Evolutionary conservation across 2,888 invertebrate species (phyloP).

Genomic region (Xylocampa areola): DNA sequence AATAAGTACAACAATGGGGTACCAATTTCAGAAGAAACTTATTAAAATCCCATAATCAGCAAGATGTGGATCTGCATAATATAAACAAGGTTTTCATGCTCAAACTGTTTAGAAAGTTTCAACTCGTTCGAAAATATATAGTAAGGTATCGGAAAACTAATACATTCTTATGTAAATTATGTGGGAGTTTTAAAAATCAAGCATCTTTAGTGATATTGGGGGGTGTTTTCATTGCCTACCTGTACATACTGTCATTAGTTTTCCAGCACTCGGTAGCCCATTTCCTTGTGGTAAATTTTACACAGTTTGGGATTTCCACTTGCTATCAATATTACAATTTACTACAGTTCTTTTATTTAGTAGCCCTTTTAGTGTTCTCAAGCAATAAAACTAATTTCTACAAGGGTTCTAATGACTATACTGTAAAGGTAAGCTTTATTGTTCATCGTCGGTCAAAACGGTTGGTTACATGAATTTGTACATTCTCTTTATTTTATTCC

Average conservation of each 20-base stretch:
- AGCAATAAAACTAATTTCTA: not conserved
- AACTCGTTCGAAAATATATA: slow-evolving; percentile 19
- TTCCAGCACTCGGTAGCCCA: slow-evolving; percentile 20
- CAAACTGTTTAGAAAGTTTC: slow-evolving; percentile 15
- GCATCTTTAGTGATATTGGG: slow-evolving; percentile 17
- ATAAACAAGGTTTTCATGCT: slow-evolving; percentile 23
- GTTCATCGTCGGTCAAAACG: not conserved
- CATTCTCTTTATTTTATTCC: slow-evolving; percentile 14
- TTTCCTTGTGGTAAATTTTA: slow-evolving; percentile 12
- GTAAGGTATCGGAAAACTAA: not conserved
- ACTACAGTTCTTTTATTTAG: slow-evolving; percentile 23
- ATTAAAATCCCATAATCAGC: slow-evolving; percentile 5
- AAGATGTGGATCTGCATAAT: slow-evolving; percentile 22
- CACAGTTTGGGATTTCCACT: slow-evolving; percentile 7
- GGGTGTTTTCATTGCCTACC: slow-evolving; percentile 29
- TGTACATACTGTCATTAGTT: slow-evolving; percentile 23
- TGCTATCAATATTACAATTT: slow-evolving; percentile 24
- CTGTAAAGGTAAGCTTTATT: slow-evolving; percentile 1
- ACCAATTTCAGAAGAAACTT: slow-evolving; percentile 8
- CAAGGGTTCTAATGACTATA: slow-evolving; percentile 3
- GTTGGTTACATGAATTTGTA: not conserved
- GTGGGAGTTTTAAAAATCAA: slow-evolving; percentile 12
- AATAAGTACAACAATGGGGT: slow-evolving; percentile 1
- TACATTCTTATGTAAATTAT: slow-evolving; percentile 5
- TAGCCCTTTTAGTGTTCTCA: slow-evolving; percentile 18